Evolutionary conservation across 2,113 vertebrate species (phyloP).

Genomic region (Nematolebias whitei): DNA sequence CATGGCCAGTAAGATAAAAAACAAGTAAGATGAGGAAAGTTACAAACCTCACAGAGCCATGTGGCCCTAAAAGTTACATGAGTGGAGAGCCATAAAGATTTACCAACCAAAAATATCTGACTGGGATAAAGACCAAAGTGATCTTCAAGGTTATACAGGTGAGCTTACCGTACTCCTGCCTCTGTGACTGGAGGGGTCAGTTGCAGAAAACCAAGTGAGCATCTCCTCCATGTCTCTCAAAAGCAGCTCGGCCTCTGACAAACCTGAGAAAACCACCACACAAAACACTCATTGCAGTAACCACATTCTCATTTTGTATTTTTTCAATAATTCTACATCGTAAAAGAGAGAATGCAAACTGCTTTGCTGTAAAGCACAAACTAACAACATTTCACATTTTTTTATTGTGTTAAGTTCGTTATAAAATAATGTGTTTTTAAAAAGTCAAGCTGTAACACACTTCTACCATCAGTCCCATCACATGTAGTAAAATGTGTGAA

Average conservation of each 20-base stretch:
- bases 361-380: no score
- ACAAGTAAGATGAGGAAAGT: neutral
- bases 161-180: slow-evolving; percentile 18
- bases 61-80: neutral
- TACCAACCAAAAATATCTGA: slow-evolving; percentile 2
- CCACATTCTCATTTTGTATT: neutral
- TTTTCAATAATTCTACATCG: no score
- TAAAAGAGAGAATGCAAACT: no score
- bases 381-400: no score
- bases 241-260: slow-evolving; percentile 74
- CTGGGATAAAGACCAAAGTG: neutral
- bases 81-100: neutral
- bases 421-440: no score
- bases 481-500: neutral
- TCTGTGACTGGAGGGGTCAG: neutral
- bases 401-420: no score
- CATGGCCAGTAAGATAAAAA: neutral
- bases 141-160: neutral
- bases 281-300: slow-evolving; percentile 8
- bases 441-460: no score
- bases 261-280: slow-evolving; percentile 73
- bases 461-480: no score
- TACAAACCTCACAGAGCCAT: neutral
- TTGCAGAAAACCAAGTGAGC: slow-evolving; percentile 47
- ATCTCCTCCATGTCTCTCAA: slow-evolving; percentile 76